Evolutionary conservation across 2,888 invertebrate genomes (phyloP), one percentile per base, ranked within the genome.

Genomic region (Disparrhopalites patrizii): DNA sequence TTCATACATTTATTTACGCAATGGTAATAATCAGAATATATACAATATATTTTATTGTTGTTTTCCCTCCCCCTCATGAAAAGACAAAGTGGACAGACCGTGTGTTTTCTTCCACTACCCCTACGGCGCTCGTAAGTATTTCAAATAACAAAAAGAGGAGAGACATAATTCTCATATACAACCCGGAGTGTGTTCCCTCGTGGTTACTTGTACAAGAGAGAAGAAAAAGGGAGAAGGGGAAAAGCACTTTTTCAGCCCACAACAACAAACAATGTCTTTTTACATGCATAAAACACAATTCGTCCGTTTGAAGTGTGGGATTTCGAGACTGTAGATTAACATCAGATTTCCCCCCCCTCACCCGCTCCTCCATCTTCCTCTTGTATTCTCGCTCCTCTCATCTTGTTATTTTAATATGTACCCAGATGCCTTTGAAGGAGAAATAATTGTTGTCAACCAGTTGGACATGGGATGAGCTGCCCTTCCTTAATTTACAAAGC

Each of bases 361-460:
- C n/a, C n/a, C n/a, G n/a, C n/a, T n/a, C n/a, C n/a, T n/a, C n/a
- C n/a, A n/a, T n/a, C n/a, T n/a, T n/a, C n/a, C n/a, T n/a, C n/a
- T n/a, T n/a, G n/a, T n/a, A n/a, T n/a, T n/a, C n/a, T n/a, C n/a
- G n/a, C n/a, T n/a, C n/a, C n/a, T n/a, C n/a, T n/a, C n/a, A n/a
- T n/a, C 54, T 62, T 62, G 61, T 61, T 33, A 62, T 62, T 62
- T 66, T 60, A 60, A 60, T 51, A 55, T 66, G 55, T 54, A 31
- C n/a, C n/a, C 57, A 66, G 66, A 57, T 62, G 66, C 62, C 62
- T 67, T 54, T 58, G 58, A 57, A 67, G 63, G 50, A 62, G 63
- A 67, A 67, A 67, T 67, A 67, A 67, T 67, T 60, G 60, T 60
- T 66, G 67, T 67, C 67, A 67, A 67, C 58, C 63, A 52, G 67